Conservation (phyloP, 2,797 vertebrate species). For the Agapornis canus region DNA sequence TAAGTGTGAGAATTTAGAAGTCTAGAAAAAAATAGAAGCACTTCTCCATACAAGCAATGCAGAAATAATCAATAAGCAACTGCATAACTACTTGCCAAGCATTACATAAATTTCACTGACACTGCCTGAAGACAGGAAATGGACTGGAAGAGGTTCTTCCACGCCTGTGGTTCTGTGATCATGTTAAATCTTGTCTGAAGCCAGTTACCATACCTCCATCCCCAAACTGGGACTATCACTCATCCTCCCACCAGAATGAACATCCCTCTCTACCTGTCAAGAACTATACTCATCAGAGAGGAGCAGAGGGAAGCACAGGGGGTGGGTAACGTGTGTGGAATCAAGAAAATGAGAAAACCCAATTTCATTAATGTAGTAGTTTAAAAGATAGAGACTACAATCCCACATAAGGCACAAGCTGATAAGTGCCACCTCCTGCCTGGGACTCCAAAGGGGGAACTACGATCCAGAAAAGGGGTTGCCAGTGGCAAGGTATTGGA, state of each 20-base stretch:
- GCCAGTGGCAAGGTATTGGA: not conserved
- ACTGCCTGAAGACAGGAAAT: not conserved
- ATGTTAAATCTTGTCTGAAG: not conserved
- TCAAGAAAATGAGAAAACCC: not conserved
- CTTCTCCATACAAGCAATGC: not conserved
- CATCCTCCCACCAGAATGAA: not conserved
- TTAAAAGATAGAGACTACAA: not conserved
- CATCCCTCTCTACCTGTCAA: not conserved
- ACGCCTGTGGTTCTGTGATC: rapidly evolving
- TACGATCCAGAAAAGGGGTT: not conserved
- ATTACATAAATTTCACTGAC: not conserved
- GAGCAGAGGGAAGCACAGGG: not conserved
- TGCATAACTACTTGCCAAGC: not conserved
- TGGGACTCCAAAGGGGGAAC: not conserved
- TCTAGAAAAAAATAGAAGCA: not conserved
- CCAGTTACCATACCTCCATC: not conserved
- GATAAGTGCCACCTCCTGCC: not conserved
- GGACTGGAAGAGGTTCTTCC: not conserved
- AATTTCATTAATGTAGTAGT: not conserved
- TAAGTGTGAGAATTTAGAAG: not conserved
- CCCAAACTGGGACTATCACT: not conserved
- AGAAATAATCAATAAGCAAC: not conserved
- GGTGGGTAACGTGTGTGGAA: not conserved
- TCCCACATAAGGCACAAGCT: not conserved
- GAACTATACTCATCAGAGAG: not conserved